Evolutionary conservation across 2,888 invertebrate species (phyloP), one percentile per base, ranked within the genome.

Genomic region (Pimpla rufipes): DNA sequence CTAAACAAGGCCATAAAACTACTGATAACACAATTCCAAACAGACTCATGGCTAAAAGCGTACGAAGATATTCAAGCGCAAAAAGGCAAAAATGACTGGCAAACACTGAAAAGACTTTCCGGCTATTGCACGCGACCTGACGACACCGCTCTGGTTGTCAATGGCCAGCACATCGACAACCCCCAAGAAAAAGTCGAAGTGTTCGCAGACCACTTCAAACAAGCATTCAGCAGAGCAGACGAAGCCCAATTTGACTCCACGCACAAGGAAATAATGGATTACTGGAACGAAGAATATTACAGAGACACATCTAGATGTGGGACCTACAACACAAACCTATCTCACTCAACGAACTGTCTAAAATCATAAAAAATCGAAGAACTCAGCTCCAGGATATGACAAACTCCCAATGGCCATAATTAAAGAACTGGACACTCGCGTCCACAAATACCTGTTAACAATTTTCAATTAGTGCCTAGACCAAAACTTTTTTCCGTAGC

Each of bases 71-170:
- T 78, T 16, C 21, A 78, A 50, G 45, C 42, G 18, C 40, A 52
- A 50, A 57, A 67, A 52, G 78, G 59, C 57, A 70, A 70, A 40
- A 42, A 78, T n/a, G 70, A 78, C 45, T 78, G 70, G 78, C 52
- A 67, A 16, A 78, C 40, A 35, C 40, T 78, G 0, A 78, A 70
- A 52, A 76, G 37, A 64, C 40, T 76, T 3, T 18, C 67, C 66
- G n/a, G 67, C 18, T 42, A 52, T 35, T n/a, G 55, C 42, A 7
- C 67, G 45, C 67, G 55, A 52, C 37, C 45, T 21, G 18, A 21
- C 21, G 18, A 52, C 21, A 21, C 18, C n/a, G n/a, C n/a, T n/a
- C n/a, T n/a, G n/a, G n/a, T n/a, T n/a, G n/a, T n/a, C n/a, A n/a
- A n/a, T n/a, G n/a, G n/a, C n/a, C n/a, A n/a, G n/a, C n/a, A n/a